Conservation (phyloP, 2,888 invertebrate genomes). For the Apotomis turbidana region DNA sequence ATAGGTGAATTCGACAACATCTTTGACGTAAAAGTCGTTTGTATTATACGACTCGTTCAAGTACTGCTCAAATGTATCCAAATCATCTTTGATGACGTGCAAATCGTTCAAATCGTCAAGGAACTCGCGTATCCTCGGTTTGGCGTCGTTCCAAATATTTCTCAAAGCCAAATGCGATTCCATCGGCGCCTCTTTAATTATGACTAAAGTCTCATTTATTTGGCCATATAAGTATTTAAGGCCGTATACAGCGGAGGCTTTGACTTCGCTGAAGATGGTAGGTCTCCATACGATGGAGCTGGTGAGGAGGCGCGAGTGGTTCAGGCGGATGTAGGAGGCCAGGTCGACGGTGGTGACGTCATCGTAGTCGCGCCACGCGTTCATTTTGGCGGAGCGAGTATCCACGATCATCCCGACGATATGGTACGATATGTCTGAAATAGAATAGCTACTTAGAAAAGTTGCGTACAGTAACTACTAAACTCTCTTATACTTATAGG, state of each 20-base stretch:
- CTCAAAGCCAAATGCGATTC: constrained; percentile 87
- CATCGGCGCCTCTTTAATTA: constrained; percentile 83
- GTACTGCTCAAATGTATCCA: constrained; percentile 87
- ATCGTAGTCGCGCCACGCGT: constrained; percentile 92
- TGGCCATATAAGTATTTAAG: constrained; percentile 73
- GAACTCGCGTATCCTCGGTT: constrained; percentile 87
- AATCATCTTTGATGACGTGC: constrained; percentile 88
- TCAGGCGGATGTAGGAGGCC: constrained; percentile 90
- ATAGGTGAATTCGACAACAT: constrained; percentile 87
- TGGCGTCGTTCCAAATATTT: constrained; percentile 90
- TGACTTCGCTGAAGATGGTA: constrained; percentile 84
- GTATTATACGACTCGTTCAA: constrained; percentile 90
- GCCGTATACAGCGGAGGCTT: constrained; percentile 61
- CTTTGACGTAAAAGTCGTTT: constrained; percentile 93
- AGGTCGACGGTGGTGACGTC: constrained; percentile 91
- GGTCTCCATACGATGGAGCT: constrained; percentile 92
- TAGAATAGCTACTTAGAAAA: neutral
- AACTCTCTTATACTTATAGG: too few species aligned
- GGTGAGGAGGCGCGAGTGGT: constrained; percentile 92
- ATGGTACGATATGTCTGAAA: constrained; percentile 82
- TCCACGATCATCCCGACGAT: constrained; percentile 91
- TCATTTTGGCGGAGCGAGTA: constrained; percentile 88
- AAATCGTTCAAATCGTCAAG: constrained; percentile 89
- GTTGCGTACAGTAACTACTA: too few species aligned
- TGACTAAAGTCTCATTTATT: constrained; percentile 72